Conservation (phyloP, 2,888 invertebrate genomes). For the Papilio elwesi region DNA sequence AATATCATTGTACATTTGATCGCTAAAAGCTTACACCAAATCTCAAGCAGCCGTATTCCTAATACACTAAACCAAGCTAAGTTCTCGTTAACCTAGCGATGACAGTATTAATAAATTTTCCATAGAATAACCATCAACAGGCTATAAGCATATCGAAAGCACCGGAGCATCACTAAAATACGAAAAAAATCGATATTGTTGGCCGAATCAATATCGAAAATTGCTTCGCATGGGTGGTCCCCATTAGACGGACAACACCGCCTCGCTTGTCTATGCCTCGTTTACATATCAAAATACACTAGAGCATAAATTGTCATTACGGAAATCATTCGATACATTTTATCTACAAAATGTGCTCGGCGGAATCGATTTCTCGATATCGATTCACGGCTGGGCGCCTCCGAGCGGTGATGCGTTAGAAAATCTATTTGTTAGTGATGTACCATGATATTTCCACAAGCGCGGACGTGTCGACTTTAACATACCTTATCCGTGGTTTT, state of each 20-base stretch:
- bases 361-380: constrained; percentile 63
- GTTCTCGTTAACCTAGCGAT: constrained; percentile 27
- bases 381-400: constrained; percentile 67
- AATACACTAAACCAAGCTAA: constrained; percentile 15
- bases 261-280: constrained; percentile 66
- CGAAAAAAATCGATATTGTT: constrained; percentile 27
- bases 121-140: constrained; percentile 37
- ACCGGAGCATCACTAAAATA: constrained; percentile 33
- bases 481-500: constrained; percentile 68
- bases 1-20: no score
- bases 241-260: constrained; percentile 61
- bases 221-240: constrained; percentile 69
- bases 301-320: constrained; percentile 81
- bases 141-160: constrained; percentile 21
- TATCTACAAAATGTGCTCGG: constrained; percentile 66
- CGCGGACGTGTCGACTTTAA: constrained; percentile 57
- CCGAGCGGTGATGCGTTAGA: constrained; percentile 55
- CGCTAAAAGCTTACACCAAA: no score
- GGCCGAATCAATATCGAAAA: constrained; percentile 35
- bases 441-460: constrained; percentile 49
- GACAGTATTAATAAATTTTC: constrained; percentile 35
- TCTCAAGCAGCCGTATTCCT: neutral
- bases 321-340: constrained; percentile 74
- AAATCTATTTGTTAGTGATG: constrained; percentile 56
- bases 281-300: constrained; percentile 75